These are phyloP conservation scores for Deladenus siricidicola DNA, from an alignment of 2,888 invertebrate genomes.

Conservation along the genomic window DNA sequence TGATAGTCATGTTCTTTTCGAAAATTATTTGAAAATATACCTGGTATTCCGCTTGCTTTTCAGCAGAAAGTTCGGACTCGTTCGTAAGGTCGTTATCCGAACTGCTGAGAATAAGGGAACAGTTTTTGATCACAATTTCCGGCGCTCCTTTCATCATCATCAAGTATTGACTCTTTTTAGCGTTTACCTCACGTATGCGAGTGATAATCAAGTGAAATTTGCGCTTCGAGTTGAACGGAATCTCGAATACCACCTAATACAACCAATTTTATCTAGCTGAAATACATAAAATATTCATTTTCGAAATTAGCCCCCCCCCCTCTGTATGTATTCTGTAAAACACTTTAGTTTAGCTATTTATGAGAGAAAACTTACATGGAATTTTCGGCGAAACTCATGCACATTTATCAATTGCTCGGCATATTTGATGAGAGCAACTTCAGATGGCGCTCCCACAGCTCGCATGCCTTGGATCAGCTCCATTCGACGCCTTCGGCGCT, in stretches of 20 bases:
- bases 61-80: neutral
- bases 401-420: constrained; percentile 23
- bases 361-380: neutral
- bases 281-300: constrained; percentile 1
- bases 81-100: neutral
- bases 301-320: neutral
- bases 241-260: constrained; percentile 35
- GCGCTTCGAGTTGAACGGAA: constrained; percentile 43
- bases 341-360: no score
- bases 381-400: neutral
- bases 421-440: constrained; percentile 28
- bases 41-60: constrained; percentile 27
- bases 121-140: constrained; percentile 36
- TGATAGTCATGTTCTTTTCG: no score
- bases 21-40: no score
- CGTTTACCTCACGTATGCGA: constrained; percentile 7
- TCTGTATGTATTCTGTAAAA: no score
- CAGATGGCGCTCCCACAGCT: constrained; percentile 23
- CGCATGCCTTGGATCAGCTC: constrained; percentile 10
- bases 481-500: constrained; percentile 5
- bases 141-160: constrained; percentile 45
- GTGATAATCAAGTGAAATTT: constrained; percentile 40
- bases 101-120: constrained; percentile 29
- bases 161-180: constrained; percentile 18
- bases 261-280: neutral